phyloP scores from a whole-genome alignment of 2,797 vertebrate genomes.

The Protonibea diacanthus region DNA sequence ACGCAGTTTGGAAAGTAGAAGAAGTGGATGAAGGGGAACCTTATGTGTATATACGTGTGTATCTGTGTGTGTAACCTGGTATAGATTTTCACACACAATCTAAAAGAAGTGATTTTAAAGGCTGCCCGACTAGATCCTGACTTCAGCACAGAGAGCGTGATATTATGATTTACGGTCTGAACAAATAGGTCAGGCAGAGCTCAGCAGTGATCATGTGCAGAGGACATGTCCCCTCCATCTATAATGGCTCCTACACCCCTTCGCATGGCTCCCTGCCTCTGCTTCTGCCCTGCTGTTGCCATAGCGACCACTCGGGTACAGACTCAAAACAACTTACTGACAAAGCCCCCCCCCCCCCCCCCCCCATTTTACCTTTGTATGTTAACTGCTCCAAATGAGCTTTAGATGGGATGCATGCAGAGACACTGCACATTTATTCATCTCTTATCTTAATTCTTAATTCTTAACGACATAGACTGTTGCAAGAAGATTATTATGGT shows the following conservation, averaged over 20 bases:
- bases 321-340: conserved; percentile 75
- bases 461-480: neutral
- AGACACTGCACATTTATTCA: neutral
- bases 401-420: neutral
- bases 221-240: conserved; percentile 60
- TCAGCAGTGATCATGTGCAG: conserved; percentile 41
- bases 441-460: too few relatives aligned
- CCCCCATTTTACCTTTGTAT: conserved; percentile 52
- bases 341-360: conserved; percentile 1
- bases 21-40: neutral
- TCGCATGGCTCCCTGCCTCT: conserved; percentile 59
- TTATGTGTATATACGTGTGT: neutral
- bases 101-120: neutral
- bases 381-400: conserved; percentile 47
- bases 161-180: conserved; percentile 13
- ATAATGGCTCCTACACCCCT: conserved; percentile 57
- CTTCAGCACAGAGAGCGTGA: neutral
- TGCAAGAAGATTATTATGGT: neutral
- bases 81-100: neutral
- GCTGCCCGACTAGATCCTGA: neutral
- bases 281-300: conserved; percentile 73
- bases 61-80: neutral
- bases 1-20: neutral
- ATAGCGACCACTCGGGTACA: conserved; percentile 72
- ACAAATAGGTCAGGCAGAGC: conserved; percentile 21